A percentile compares a stretch with the other conserved stretches of the same genome.
These are phyloP conservation scores for Gyrodactylus salaris DNA, from an alignment of 1,140 invertebrate species.

Conservation along the genomic window DNA sequence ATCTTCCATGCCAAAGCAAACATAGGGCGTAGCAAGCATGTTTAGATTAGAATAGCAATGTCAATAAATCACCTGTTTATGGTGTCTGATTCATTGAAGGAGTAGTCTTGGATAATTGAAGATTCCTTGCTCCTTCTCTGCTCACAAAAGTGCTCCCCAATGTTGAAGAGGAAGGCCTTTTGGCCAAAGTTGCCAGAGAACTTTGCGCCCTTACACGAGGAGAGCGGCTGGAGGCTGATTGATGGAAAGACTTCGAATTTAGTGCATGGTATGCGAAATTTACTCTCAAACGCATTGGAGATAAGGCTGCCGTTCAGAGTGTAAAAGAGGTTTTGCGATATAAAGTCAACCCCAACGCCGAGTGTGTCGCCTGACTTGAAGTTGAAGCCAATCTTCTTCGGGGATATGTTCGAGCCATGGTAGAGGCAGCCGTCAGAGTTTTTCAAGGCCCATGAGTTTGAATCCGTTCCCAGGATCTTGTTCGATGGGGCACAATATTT, in stretches of 20 bases:
- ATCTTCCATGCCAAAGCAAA: too few species aligned
- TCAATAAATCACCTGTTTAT: background rate
- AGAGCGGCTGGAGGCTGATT: background rate
- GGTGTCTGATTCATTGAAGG: background rate
- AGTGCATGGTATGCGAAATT: background rate
- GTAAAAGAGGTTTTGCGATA: background rate
- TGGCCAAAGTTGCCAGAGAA: background rate
- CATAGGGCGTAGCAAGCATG: too few species aligned
- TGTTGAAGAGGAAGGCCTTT: background rate
- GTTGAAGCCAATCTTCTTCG: background rate
- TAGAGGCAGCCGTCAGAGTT: background rate
- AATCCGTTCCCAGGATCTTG: background rate
- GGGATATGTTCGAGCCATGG: background rate
- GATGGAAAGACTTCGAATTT: background rate
- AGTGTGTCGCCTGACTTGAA: background rate
- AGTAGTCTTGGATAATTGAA: background rate
- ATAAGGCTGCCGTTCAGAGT: background rate
- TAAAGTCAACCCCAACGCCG: background rate
- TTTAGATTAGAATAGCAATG: too few species aligned
- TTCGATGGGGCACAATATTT: background rate
- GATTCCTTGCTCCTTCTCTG: background rate
- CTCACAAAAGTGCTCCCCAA: background rate
- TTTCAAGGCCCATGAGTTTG: background rate
- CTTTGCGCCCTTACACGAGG: background rate
- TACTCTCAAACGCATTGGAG: background rate